Evolutionary conservation across 2,797 vertebrate genomes (phyloP), one percentile per base, ranked within the genome.

Genomic region (Ispidina picta): DNA sequence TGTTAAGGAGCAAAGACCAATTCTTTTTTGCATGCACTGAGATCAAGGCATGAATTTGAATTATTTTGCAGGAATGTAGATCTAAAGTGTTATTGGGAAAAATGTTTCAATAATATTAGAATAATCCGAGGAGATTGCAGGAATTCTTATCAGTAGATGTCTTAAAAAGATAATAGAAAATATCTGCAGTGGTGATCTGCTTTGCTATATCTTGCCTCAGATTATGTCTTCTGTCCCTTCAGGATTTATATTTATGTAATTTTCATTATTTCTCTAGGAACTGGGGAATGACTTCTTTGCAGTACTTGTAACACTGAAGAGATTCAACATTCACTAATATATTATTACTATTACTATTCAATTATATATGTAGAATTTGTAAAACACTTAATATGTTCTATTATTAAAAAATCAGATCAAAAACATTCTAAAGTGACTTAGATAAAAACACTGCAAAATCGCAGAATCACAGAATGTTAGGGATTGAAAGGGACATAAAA

Each of bases 321-420:
- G 21, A 63, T 37, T 37, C 9, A 84, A 58, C 54, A 86, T 91
- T 88, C 68, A 89, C 17, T 82, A 91, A 82, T 90, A 26, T 31
- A 76, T 81, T 82, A 62, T 75, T 96, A 33, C 54, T 82, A 62
- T 75, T 96, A 33, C 54, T 85, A 48, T 85, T 92, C 23, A 79
- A 69, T 88, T 91, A 68, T 77, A 62, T 82, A 60, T 89, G n/a
- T 49, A 48, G 28, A 29, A 62, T 76, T 82, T 83, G 43, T 89
- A 83, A 90, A 91, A 65, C 31, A 83, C 84, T 86, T 69, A 64
- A 10, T 44, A 35, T 66, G 6, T 56, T 90, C 73, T 88, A 41
- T 82, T 90, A 91, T 84, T 75, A 15, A 93, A 64, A 71, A 80
- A 60, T 82, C 44, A 91, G 46, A 83, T 93, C 10, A 87, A 90